These are phyloP conservation scores for Hemitrygon akajei DNA, from an alignment of 2,797 vertebrate species.

Conservation along the genomic window DNA sequence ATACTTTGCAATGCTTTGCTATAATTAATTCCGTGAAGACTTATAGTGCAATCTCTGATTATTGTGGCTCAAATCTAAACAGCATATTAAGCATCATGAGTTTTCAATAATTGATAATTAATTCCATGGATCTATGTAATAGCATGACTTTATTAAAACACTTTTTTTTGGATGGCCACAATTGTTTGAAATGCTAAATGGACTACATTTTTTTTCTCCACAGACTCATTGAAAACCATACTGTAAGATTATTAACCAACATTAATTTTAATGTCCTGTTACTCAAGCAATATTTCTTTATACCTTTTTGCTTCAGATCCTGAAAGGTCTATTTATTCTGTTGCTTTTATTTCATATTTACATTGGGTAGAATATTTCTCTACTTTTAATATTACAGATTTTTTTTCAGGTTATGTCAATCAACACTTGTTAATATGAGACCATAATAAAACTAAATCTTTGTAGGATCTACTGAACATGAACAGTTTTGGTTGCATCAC, in stretches of 20 bases:
- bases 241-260: background rate
- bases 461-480: background rate
- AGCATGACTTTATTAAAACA: background rate
- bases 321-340: background rate
- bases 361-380: background rate
- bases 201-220: background rate
- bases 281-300: background rate
- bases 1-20: background rate
- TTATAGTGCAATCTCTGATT: background rate
- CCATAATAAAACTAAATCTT: background rate
- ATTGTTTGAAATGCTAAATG: background rate
- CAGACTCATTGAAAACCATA: background rate
- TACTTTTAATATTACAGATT: background rate
- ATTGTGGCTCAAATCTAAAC: background rate
- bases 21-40: background rate
- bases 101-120: background rate
- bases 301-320: background rate
- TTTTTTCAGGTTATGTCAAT: background rate
- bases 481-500: background rate
- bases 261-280: background rate
- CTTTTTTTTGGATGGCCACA: background rate
- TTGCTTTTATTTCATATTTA: background rate
- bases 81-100: too few relatives aligned
- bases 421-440: background rate
- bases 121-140: background rate